phyloP scores from a whole-genome alignment of 2,113 vertebrate genomes.

The Rhadina sibilatrix region DNA sequence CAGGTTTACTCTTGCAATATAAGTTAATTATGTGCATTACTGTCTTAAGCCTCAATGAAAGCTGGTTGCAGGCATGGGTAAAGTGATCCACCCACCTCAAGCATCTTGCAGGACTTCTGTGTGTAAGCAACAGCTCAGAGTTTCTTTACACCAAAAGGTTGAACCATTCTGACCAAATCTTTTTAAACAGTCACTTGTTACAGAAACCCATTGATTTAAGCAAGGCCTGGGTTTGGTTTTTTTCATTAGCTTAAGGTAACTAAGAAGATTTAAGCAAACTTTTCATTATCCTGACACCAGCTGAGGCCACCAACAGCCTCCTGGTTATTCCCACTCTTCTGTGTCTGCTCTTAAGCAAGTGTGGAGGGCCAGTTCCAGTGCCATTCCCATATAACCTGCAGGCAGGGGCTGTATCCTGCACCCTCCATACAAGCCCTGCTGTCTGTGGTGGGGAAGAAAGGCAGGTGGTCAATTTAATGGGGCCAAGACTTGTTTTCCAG shows the following conservation, averaged over 20 bases:
- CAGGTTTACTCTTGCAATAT: background rate
- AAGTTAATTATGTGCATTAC: background rate
- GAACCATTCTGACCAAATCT: background rate
- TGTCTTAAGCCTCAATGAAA: background rate
- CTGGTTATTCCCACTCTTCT: accelerated
- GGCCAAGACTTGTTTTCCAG: background rate
- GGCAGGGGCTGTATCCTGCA: background rate
- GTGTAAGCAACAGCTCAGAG: background rate
- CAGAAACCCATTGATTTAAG: background rate
- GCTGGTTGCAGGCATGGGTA: background rate
- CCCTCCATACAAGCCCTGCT: background rate
- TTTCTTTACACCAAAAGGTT: background rate
- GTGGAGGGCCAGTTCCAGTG: background rate
- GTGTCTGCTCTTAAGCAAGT: background rate
- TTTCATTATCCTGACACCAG: background rate
- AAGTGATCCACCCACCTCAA: background rate
- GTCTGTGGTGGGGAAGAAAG: background rate
- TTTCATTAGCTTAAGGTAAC: background rate
- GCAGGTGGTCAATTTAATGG: background rate
- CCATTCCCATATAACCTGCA: background rate
- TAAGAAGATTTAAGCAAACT: background rate
- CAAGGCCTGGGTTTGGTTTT: background rate
- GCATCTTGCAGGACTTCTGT: background rate
- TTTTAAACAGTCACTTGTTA: background rate
- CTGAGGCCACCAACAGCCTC: background rate